phyloP scores from a whole-genome alignment of 2,797 vertebrate species.

The Spondyliosoma cantharus region DNA sequence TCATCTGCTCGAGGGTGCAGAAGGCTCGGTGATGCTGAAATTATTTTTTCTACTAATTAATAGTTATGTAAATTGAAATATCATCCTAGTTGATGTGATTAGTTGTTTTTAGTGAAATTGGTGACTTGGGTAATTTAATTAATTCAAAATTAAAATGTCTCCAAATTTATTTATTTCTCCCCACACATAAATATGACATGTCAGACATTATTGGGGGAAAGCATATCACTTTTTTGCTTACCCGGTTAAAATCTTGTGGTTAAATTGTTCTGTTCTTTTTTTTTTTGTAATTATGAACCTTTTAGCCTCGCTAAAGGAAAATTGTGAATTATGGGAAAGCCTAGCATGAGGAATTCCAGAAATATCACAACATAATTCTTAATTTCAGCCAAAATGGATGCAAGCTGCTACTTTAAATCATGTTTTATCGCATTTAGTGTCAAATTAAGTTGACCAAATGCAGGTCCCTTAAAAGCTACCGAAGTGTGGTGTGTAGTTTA shows the following conservation, averaged over 20 bases:
- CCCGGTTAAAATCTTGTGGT: neutral
- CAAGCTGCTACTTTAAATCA: neutral
- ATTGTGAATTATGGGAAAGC: neutral
- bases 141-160: neutral
- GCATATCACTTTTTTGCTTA: neutral
- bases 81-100: neutral
- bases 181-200: too few species aligned
- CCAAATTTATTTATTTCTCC: neutral
- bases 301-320: neutral
- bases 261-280: neutral
- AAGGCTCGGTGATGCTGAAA: neutral
- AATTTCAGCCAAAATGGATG: neutral
- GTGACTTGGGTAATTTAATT: neutral
- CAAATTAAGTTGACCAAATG: constrained; percentile 6
- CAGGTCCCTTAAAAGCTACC: neutral
- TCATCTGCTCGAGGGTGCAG: neutral
- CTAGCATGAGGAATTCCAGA: neutral
- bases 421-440: constrained; percentile 2
- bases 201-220: neutral
- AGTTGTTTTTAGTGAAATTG: neutral
- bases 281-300: neutral
- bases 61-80: neutral
- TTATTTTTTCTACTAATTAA: neutral
- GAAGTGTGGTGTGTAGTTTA: neutral
- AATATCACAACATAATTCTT: neutral